These are phyloP conservation scores for Poeciliopsis retropinna DNA, from an alignment of 2,113 vertebrate genomes.

Conservation along the genomic window DNA sequence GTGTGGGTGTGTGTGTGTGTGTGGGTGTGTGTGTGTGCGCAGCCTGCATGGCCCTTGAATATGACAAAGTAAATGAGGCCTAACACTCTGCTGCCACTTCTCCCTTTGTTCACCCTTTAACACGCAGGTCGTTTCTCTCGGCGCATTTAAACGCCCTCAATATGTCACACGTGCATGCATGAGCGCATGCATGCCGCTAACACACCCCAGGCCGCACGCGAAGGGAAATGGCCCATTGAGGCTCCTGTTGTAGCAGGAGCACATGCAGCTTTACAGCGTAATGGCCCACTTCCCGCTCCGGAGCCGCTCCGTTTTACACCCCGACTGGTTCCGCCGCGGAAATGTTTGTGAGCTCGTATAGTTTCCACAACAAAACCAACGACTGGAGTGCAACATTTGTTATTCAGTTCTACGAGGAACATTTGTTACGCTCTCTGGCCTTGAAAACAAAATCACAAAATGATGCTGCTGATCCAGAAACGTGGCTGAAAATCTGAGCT, in stretches of 20 bases:
- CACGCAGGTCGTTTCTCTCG: conserved; percentile 54
- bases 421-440: background rate
- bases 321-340: conserved; percentile 9
- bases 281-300: conserved; percentile 5
- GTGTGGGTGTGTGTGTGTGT: too few relatives aligned
- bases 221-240: conserved; percentile 9
- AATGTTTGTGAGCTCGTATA: conserved; percentile 13
- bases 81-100: conserved; percentile 41
- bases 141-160: conserved; percentile 71
- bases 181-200: conserved; percentile 20
- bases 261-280: conserved; percentile 35
- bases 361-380: conserved; percentile 11
- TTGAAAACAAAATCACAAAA: background rate
- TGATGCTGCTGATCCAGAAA: background rate
- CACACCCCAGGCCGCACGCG: background rate
- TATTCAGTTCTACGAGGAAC: background rate
- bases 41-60: conserved; percentile 46
- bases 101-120: conserved; percentile 56
- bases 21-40: background rate
- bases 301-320: background rate
- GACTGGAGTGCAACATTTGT: background rate
- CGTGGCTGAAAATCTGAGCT: too few relatives aligned
- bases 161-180: conserved; percentile 64
- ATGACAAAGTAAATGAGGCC: conserved; percentile 69
- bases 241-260: conserved; percentile 11